These are phyloP conservation scores for Gambusia affinis DNA, from an alignment of 2,113 vertebrate genomes.

Conservation along the genomic window DNA sequence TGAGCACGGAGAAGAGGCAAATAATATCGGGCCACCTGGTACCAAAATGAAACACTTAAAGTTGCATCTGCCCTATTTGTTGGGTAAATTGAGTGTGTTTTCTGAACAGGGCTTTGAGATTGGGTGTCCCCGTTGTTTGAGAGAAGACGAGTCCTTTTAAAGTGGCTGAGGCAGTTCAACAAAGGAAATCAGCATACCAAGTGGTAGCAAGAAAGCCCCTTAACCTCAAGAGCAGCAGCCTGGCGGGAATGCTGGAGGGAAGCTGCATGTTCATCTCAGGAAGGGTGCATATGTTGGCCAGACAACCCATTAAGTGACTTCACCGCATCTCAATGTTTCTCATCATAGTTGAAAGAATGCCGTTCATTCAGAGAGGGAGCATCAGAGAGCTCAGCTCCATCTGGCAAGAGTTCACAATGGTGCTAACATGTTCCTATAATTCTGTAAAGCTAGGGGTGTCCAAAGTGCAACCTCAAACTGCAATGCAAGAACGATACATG, in stretches of 20 bases:
- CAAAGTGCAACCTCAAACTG: no score
- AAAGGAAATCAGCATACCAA: conserved; percentile 61
- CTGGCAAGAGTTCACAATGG: conserved; percentile 42
- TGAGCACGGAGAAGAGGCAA: conserved; percentile 31
- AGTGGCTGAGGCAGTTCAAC: conserved; percentile 63
- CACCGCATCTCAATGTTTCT: conserved; percentile 67
- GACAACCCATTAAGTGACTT: conserved; percentile 65
- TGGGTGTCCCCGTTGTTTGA: conserved; percentile 56
- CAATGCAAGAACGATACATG: no score
- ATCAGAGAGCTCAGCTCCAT: conserved; percentile 56
- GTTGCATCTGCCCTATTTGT: conserved; percentile 41
- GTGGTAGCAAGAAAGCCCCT: conserved; percentile 71
- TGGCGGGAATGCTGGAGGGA: conserved; percentile 20
- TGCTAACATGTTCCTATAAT: conserved; percentile 20
- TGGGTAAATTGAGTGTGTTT: conserved; percentile 45
- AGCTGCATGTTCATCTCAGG: conserved; percentile 58
- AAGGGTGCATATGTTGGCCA: conserved; percentile 63
- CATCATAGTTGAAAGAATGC: conserved; percentile 59
- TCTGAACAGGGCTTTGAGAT: conserved; percentile 33
- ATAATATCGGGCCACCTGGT: conserved; percentile 41
- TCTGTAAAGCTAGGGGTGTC: not conserved
- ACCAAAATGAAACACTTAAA: conserved; percentile 61
- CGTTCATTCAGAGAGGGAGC: conserved; percentile 49
- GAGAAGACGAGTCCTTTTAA: conserved; percentile 45
- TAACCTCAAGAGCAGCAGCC: conserved; percentile 59